phyloP scores from a whole-genome alignment of 2,888 invertebrate species.

The Pristionchus arcanus region DNA sequence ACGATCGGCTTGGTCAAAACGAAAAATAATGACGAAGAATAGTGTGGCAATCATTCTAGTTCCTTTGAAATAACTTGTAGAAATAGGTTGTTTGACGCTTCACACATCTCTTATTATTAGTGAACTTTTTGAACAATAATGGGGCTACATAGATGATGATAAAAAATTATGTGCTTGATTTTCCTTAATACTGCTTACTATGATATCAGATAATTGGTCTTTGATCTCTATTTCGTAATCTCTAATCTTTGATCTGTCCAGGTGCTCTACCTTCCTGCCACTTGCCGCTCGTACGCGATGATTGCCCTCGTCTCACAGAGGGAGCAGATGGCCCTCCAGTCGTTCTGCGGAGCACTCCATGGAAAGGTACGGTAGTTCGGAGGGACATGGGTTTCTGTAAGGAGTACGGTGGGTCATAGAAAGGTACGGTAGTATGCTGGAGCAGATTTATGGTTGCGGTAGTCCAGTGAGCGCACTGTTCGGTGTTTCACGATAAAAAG shows the following conservation, averaged over 20 bases:
- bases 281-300: conserved; percentile 71
- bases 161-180: no score
- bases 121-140: no score
- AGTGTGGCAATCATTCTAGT: neutral
- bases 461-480: neutral
- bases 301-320: conserved; percentile 71
- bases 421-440: neutral
- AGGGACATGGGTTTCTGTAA: no score
- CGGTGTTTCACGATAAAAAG: no score
- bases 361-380: conserved; percentile 60
- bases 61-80: no score
- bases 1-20: neutral
- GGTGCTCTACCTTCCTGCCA: conserved; percentile 71
- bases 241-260: conserved; percentile 43
- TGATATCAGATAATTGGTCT: neutral
- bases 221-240: neutral
- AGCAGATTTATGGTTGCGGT: neutral
- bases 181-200: no score
- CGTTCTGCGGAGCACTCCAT: conserved; percentile 69
- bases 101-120: no score
- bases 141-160: no score
- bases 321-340: conserved; percentile 69
- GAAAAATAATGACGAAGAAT: neutral
- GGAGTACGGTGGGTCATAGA: no score
- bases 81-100: no score